A percentile compares a stretch with the other conserved stretches of the same genome.
Evolutionary conservation across 2,888 invertebrate species (phyloP).

Genomic region (Penaeus monodon): DNA sequence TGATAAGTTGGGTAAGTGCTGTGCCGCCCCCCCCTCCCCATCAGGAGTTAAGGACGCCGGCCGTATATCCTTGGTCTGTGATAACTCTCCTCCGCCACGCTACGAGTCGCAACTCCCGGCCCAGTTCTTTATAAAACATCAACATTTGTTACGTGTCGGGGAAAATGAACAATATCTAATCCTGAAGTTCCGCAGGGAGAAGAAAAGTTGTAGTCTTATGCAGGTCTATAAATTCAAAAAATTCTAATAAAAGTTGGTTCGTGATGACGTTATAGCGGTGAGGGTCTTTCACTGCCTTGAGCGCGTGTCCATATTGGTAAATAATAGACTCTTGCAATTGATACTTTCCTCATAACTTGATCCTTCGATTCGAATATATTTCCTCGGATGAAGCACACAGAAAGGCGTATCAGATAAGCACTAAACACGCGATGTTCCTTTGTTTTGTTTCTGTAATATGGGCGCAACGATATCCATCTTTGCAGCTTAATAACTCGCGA

Average conservation of each 20-base stretch:
- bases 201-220: conserved; percentile 60
- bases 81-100: conserved; percentile 6
- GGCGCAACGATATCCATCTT: conserved; percentile 11
- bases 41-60: no score
- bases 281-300: conserved; percentile 36
- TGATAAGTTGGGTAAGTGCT: no score
- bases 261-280: conserved; percentile 54
- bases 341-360: conserved; percentile 46
- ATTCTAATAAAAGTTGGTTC: conserved; percentile 61
- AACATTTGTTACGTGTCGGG: conserved; percentile 55
- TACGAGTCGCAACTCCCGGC: conserved; percentile 40
- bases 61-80: no score
- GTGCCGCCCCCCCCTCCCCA: no score
- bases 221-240: conserved; percentile 59
- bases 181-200: conserved; percentile 48
- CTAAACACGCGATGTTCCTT: conserved; percentile 23
- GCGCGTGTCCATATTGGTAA: conserved; percentile 43
- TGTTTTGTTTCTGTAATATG: conserved; percentile 34
- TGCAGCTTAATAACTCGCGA: conserved; percentile 21
- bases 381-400: background rate
- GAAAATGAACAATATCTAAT: conserved; percentile 57
- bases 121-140: conserved; percentile 57
- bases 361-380: conserved; percentile 34
- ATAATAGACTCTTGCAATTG: conserved; percentile 55
- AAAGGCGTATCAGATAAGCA: background rate